phyloP scores from a whole-genome alignment of 2,888 invertebrate species.

The Achlya flavicornis region DNA sequence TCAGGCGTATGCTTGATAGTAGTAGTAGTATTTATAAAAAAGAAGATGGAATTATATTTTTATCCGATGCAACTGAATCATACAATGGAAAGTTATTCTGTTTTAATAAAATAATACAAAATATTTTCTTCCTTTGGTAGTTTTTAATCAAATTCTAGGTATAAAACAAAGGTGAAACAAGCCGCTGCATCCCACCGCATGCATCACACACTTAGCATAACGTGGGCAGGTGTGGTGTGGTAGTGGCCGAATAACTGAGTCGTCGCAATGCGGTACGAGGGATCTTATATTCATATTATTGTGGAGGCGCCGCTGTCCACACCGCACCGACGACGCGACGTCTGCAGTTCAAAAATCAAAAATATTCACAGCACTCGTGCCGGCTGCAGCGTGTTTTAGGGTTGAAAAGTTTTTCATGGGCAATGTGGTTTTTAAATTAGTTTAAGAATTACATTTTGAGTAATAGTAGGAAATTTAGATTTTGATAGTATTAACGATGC shows the following conservation, averaged over 20 bases:
- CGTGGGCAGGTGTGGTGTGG: slow-evolving; percentile 66
- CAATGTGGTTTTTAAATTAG: background rate
- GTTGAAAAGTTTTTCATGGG: background rate
- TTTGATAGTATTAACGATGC: no score
- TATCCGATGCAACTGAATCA: no score
- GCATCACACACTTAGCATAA: slow-evolving; percentile 63
- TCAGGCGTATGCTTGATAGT: no score
- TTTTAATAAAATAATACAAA: no score
- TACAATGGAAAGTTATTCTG: no score
- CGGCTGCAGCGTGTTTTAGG: background rate
- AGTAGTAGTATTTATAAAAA: no score
- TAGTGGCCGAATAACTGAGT: slow-evolving; percentile 70
- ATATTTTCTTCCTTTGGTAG: no score
- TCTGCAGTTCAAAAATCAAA: slow-evolving; percentile 40
- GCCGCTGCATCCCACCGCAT: slow-evolving; percentile 45
- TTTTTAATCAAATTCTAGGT: no score
- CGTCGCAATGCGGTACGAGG: slow-evolving; percentile 78
- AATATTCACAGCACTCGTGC: slow-evolving; percentile 23
- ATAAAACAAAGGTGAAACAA: no score
- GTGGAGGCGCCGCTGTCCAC: slow-evolving; percentile 53
- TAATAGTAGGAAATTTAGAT: no score
- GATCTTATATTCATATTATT: slow-evolving; percentile 77
- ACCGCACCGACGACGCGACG: slow-evolving; percentile 26
- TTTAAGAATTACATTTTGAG: no score
- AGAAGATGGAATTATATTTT: no score